A percentile compares a stretch with the other conserved stretches of the same genome.
These are phyloP conservation scores for Aelia acuminata DNA, from an alignment of 2,888 invertebrate genomes.

Conservation along the genomic window DNA sequence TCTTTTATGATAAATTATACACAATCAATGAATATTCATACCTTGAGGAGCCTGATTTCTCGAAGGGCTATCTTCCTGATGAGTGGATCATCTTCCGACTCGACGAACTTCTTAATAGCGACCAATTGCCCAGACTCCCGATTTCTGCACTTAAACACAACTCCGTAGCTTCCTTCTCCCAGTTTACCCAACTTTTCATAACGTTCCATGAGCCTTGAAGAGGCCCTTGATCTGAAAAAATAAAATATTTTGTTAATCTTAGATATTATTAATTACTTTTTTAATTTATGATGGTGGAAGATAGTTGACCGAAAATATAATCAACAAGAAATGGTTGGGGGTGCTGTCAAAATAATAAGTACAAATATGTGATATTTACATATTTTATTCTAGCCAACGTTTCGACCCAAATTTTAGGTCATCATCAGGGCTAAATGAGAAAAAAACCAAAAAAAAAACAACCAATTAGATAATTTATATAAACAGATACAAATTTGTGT, in stretches of 20 bases:
- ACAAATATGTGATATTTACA: no score
- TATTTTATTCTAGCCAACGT: no score
- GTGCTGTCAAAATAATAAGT: no score
- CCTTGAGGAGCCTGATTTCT: constrained; percentile 95
- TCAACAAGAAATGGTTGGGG: no score
- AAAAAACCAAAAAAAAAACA: no score
- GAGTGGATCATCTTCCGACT: constrained; percentile 96
- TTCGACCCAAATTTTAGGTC: no score
- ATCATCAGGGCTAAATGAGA: no score
- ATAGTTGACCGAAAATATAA: no score
- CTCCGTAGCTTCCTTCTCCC: constrained; percentile 95
- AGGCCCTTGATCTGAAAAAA: constrained; percentile 81
- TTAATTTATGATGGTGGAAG: neutral
- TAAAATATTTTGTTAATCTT: neutral
- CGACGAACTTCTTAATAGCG: constrained; percentile 97
- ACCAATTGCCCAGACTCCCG: constrained; percentile 94
- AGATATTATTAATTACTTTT: neutral
- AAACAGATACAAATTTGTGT: no score
- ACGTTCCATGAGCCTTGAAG: constrained; percentile 90
- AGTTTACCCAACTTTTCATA: constrained; percentile 95
- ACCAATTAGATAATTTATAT: no score
- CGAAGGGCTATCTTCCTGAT: constrained; percentile 95
- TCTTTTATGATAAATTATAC: no score
- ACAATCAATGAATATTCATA: constrained; percentile 69
- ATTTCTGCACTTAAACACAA: constrained; percentile 96